phyloP scores from a whole-genome alignment of 2,797 vertebrate species.

The Siniperca undulata region DNA sequence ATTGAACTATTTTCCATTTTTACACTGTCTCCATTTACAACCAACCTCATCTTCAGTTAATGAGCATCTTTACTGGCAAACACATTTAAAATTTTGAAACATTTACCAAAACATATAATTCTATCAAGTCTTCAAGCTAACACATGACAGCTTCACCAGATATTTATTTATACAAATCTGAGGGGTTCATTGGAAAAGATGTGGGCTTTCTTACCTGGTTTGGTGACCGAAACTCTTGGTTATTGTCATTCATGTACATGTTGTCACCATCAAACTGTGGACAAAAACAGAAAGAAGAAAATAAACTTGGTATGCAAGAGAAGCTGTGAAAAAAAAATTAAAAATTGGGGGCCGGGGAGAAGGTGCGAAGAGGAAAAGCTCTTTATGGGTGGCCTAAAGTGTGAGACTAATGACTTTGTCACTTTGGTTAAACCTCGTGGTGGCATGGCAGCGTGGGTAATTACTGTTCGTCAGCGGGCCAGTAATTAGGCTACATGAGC shows the following conservation, averaged over 20 bases:
- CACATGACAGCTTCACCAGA: not conserved
- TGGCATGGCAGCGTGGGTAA: conserved; percentile 84
- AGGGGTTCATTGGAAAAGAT: conserved; percentile 12
- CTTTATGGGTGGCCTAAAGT: conserved; percentile 80
- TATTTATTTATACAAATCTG: conserved; percentile 26
- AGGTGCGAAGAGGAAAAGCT: conserved; percentile 60
- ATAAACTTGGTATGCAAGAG: conserved; percentile 52
- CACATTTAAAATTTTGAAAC: conserved; percentile 26
- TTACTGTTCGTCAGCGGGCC: conserved; percentile 86
- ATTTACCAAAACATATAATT: conserved; percentile 19
- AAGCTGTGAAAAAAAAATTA: conserved; percentile 9
- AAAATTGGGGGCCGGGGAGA: conserved; percentile 15
- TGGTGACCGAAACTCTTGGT: conserved; percentile 96
- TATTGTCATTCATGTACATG: conserved; percentile 99
- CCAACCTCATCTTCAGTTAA: conserved; percentile 16
- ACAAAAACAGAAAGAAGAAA: conserved; percentile 71
- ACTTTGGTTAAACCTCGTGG: conserved; percentile 84
- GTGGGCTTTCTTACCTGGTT: conserved; percentile 91
- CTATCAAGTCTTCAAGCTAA: conserved; percentile 24
- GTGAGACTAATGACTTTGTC: conserved; percentile 86
- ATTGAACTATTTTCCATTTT: conserved; percentile 20
- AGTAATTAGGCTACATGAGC: conserved; percentile 87
- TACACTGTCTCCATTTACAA: conserved; percentile 3
- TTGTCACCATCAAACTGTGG: conserved; percentile 99
- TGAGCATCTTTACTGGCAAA: conserved; percentile 26